Conservation (phyloP, 2,888 invertebrate genomes). For the Linhomoeus sp. region DNA sequence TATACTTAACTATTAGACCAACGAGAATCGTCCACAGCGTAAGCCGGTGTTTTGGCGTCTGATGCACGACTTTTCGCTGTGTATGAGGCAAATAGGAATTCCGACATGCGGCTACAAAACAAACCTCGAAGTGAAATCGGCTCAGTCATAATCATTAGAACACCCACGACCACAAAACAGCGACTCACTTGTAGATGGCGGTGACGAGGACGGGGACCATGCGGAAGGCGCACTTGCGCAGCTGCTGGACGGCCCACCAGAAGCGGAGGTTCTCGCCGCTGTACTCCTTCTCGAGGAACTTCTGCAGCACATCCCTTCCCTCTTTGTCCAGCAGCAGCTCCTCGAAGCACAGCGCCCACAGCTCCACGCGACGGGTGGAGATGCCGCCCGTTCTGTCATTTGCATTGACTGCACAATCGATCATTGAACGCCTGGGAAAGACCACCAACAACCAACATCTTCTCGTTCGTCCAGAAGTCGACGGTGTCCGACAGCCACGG, state of each 20-base stretch:
- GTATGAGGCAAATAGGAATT: too few relatives aligned
- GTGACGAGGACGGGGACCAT: slow-evolving; percentile 59
- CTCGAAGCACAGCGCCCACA: slow-evolving; percentile 90
- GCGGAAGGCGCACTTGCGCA: slow-evolving; percentile 66
- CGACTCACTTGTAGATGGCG: slow-evolving; percentile 53
- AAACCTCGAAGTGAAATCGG: too few relatives aligned
- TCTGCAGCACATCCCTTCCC: slow-evolving; percentile 82
- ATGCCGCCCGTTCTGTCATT: slow-evolving; percentile 48
- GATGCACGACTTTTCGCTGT: too few relatives aligned
- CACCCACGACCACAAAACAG: too few relatives aligned
- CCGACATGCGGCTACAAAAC: too few relatives aligned
- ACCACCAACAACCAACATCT: slow-evolving; percentile 49
- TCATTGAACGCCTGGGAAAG: too few relatives aligned
- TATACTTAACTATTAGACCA: too few relatives aligned
- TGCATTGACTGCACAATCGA: too few relatives aligned
- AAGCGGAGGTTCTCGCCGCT: slow-evolving; percentile 94
- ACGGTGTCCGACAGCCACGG: slow-evolving; percentile 89
- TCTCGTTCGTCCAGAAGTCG: slow-evolving; percentile 89
- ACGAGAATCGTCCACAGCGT: too few relatives aligned
- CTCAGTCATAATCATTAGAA: too few relatives aligned
- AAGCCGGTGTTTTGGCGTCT: too few relatives aligned
- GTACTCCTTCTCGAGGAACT: slow-evolving; percentile 90
- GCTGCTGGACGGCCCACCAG: slow-evolving; percentile 41
- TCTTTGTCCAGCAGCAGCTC: slow-evolving; percentile 45
- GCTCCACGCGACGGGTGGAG: slow-evolving; percentile 69